Percentiles rank a stretch among this genome's conserved stretches.
Evolutionary conservation across 2,888 invertebrate species (phyloP).

Genomic region (Agrenia bidenticulata): DNA sequence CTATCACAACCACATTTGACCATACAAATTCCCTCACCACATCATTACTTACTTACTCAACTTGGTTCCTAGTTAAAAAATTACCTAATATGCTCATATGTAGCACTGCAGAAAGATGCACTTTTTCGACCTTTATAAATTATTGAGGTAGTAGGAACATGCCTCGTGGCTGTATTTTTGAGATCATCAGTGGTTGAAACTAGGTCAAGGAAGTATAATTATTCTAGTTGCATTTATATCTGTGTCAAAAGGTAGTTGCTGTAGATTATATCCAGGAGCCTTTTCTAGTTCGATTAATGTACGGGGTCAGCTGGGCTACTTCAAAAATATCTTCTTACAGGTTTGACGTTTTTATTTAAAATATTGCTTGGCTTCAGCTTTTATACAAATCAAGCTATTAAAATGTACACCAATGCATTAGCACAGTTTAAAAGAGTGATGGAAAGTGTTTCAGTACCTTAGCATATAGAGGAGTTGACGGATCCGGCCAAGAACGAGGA

Average conservation of each 20-base stretch:
- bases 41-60: too few relatives aligned
- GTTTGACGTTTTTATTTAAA: conserved; percentile 23
- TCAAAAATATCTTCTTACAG: background rate
- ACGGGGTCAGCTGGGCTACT: background rate
- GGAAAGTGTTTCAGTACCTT: conserved; percentile 9
- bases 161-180: too few relatives aligned
- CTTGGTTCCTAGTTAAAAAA: background rate
- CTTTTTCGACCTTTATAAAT: background rate
- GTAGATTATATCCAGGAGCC: too few relatives aligned
- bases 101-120: background rate
- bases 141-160: too few relatives aligned
- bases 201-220: too few relatives aligned
- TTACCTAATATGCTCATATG: background rate
- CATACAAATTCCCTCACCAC: too few relatives aligned
- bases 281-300: background rate
- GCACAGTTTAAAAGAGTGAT: conserved; percentile 14
- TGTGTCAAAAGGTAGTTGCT: too few relatives aligned
- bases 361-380: conserved; percentile 16
- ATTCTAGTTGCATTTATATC: too few relatives aligned
- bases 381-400: conserved; percentile 25
- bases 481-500: background rate
- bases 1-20: too few relatives aligned
- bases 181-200: too few relatives aligned
- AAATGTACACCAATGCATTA: conserved; percentile 17
- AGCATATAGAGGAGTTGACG: background rate